These are phyloP conservation scores for Ophraella communa DNA, from an alignment of 2,888 invertebrate species.

Conservation along the genomic window DNA sequence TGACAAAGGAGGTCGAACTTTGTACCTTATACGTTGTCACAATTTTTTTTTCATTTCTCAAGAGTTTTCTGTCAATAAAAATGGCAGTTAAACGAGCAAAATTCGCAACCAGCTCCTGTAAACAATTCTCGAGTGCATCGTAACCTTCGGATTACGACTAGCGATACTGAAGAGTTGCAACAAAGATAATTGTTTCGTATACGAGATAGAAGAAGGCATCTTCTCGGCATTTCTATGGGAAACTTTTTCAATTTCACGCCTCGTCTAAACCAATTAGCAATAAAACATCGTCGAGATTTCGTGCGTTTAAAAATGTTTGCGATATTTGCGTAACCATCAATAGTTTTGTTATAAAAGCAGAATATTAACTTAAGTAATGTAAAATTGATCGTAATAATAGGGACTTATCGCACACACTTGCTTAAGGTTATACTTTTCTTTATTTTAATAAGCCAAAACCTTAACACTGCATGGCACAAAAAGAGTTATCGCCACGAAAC, in stretches of 20 bases:
- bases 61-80: slow-evolving; percentile 14
- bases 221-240: slow-evolving; percentile 39
- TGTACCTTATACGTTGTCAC: neutral
- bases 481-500: too few species aligned
- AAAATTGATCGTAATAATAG: too few species aligned
- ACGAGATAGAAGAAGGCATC: slow-evolving; percentile 17
- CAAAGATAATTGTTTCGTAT: slow-evolving; percentile 25
- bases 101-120: slow-evolving; percentile 34
- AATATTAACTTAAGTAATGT: too few species aligned
- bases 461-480: too few species aligned
- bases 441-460: too few species aligned
- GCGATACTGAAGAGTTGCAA: slow-evolving; percentile 35
- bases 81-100: slow-evolving; percentile 8
- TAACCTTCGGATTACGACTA: slow-evolving; percentile 30
- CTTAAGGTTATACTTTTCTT: too few species aligned
- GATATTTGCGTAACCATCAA: too few species aligned
- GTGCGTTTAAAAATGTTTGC: too few species aligned
- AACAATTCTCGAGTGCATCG: slow-evolving; percentile 42
- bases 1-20: neutral
- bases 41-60: neutral
- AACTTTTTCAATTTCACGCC: slow-evolving; percentile 60
- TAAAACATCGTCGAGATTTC: slow-evolving; percentile 55
- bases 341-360: too few species aligned
- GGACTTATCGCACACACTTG: too few species aligned
- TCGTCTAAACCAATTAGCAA: slow-evolving; percentile 53